Conservation (phyloP, 2,113 vertebrate genomes). For the Phycodurus eques region DNA sequence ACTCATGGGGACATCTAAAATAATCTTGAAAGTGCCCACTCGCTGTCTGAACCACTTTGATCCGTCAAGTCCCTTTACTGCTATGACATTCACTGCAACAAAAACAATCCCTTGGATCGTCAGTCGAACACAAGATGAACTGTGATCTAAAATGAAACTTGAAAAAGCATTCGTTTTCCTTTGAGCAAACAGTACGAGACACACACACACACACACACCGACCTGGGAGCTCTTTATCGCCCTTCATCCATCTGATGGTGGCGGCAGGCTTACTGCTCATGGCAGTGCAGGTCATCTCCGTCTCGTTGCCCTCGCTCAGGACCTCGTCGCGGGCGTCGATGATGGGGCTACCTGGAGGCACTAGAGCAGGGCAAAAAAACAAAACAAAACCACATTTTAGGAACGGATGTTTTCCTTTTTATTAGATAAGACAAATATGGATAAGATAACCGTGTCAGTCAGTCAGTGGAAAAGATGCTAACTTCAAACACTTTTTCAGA, state of each 20-base stretch:
- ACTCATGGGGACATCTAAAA: background rate
- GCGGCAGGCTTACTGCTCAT: conserved; percentile 96
- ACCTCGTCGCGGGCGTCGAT: conserved; percentile 92
- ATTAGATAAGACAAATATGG: background rate
- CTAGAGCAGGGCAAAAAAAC: conserved; percentile 63
- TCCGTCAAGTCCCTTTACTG: background rate
- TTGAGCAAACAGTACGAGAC: conserved; percentile 1
- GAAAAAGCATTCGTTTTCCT: background rate
- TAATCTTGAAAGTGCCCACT: background rate
- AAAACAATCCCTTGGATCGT: background rate
- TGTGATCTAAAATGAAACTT: background rate
- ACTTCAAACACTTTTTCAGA: too few relatives aligned
- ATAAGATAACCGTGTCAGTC: background rate
- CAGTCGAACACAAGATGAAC: background rate
- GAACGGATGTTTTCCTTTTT: background rate
- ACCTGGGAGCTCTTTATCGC: conserved; percentile 90
- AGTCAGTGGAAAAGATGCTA: background rate
- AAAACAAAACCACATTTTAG: background rate
- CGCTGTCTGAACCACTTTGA: background rate
- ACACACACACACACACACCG: conserved; percentile 5
- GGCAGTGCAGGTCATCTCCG: conserved; percentile 93
- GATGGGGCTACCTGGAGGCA: conserved; percentile 91
- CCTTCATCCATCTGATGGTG: conserved; percentile 94
- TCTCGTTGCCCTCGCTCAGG: conserved; percentile 89
- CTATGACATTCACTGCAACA: background rate